phyloP scores from a whole-genome alignment of 2,797 vertebrate species.

The Tinamus major region DNA sequence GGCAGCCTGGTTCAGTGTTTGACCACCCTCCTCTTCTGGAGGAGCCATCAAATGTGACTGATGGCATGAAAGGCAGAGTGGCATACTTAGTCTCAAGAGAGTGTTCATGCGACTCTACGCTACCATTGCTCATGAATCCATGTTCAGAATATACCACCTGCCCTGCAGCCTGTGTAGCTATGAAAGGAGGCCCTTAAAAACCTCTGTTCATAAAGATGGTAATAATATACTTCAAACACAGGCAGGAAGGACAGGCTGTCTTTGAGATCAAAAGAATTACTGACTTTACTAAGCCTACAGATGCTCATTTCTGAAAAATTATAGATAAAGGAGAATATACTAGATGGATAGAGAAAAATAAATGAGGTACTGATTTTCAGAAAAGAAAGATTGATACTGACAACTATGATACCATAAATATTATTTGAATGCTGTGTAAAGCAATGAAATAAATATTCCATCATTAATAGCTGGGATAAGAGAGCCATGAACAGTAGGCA shows the following conservation, averaged over 20 bases:
- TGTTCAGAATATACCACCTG: not conserved
- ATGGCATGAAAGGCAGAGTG: not conserved
- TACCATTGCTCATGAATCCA: not conserved
- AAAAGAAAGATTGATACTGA: slow-evolving; percentile 16
- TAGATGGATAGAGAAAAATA: not conserved
- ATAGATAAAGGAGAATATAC: not conserved
- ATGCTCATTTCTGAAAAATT: slow-evolving; percentile 8
- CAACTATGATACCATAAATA: slow-evolving; percentile 14
- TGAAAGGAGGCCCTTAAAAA: not conserved
- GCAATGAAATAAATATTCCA: slow-evolving; percentile 20
- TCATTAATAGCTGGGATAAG: not conserved
- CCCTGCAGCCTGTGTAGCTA: not conserved
- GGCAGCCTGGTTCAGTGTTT: not conserved
- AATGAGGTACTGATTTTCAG: not conserved
- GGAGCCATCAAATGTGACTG: not conserved
- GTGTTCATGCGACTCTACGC: not conserved
- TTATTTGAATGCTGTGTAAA: not conserved
- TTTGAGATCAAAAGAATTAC: not conserved
- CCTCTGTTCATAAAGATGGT: not conserved
- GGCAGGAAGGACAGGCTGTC: not conserved
- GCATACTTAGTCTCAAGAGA: not conserved
- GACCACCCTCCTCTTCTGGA: not conserved
- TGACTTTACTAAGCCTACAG: not conserved
- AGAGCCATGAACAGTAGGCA: not conserved
- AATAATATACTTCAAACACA: not conserved